Conservation (phyloP, 2,888 invertebrate genomes). For the Ellobium chinense region DNA sequence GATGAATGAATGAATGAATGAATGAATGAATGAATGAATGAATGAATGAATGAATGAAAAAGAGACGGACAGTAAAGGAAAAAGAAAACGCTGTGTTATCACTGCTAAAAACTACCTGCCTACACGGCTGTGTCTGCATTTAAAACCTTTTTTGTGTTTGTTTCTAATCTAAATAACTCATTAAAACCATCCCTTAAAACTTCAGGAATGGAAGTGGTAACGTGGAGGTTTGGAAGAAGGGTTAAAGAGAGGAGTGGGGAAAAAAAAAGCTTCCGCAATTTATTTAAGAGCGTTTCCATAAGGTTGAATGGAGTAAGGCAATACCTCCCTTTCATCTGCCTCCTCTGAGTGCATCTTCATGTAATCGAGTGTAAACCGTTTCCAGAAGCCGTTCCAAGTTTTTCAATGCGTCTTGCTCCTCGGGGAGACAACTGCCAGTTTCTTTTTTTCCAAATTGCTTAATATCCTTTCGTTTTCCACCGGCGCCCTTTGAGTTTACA, state of each 20-base stretch:
- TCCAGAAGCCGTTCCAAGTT: background rate
- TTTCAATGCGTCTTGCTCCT: background rate
- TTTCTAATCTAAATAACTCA: background rate
- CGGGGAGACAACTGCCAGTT: background rate
- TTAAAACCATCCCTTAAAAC: background rate
- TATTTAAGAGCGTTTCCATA: background rate
- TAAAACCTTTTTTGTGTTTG: background rate
- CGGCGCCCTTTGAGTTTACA: too few relatives aligned
- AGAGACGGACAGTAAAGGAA: background rate
- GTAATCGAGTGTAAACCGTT: conserved; percentile 27
- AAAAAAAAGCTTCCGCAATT: background rate
- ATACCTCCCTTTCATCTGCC: background rate
- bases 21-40: background rate
- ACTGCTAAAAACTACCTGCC: too few relatives aligned
- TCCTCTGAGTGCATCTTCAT: conserved; percentile 18
- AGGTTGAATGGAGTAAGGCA: background rate
- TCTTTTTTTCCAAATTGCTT: too few relatives aligned
- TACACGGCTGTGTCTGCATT: background rate
- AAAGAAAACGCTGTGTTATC: background rate
- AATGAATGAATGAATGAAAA: background rate
- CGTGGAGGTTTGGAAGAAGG: background rate
- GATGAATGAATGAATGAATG: background rate
- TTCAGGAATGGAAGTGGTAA: background rate
- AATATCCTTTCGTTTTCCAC: too few relatives aligned
- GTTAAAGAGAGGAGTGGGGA: background rate